Evolutionary conservation across 2,113 vertebrate genomes (phyloP).

Genomic region (Tor tambroides): DNA sequence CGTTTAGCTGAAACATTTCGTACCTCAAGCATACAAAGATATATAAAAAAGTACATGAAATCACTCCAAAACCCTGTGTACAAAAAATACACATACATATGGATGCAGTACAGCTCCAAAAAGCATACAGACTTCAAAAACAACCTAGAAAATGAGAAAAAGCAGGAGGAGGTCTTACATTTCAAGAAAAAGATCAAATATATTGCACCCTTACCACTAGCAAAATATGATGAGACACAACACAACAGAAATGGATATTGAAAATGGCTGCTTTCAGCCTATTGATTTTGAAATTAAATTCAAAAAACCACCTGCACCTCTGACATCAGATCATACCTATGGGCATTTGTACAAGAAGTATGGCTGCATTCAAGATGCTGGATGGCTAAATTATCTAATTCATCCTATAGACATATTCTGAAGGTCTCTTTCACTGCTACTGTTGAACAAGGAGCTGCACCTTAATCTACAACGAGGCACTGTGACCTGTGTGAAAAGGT

Average conservation of each 20-base stretch:
- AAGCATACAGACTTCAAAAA: neutral
- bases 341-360: neutral
- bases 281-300: slow-evolving; percentile 2
- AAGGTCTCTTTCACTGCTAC: neutral
- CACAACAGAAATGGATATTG: neutral
- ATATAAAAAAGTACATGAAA: neutral
- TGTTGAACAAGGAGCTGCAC: neutral
- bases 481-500: slow-evolving; percentile 20
- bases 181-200: neutral
- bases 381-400: too few relatives aligned
- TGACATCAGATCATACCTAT: neutral
- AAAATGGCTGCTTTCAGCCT: neutral
- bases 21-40: neutral
- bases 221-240: neutral
- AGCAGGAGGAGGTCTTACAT: neutral
- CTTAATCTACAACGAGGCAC: neutral
- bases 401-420: neutral
- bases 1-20: neutral
- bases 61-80: neutral
- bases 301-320: slow-evolving; percentile 3
- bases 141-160: neutral
- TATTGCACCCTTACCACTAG: neutral
- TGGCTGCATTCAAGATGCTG: neutral
- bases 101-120: too few relatives aligned
- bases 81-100: neutral